phyloP scores from a whole-genome alignment of 2,888 invertebrate species.

The Merodon equestris region DNA sequence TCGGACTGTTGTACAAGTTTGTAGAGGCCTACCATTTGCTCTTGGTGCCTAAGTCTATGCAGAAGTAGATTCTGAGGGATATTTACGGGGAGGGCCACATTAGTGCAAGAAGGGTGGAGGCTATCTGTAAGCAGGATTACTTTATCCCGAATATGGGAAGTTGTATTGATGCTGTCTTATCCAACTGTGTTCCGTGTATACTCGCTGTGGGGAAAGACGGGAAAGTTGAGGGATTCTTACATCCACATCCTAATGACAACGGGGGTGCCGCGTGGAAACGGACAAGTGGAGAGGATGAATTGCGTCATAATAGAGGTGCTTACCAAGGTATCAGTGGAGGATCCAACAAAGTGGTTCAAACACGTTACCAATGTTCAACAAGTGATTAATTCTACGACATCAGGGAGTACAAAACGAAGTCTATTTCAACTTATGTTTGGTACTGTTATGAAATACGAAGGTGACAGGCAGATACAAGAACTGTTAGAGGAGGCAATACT shows the following conservation, averaged over 20 bases:
- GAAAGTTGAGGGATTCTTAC: slow-evolving; percentile 10
- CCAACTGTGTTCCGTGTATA: slow-evolving; percentile 7
- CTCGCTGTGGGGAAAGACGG: background rate
- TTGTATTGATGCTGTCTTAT: slow-evolving; percentile 6
- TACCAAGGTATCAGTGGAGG: slow-evolving; percentile 6
- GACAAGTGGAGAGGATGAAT: too few species aligned
- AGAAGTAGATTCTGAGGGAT: too few species aligned
- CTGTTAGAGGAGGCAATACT: slow-evolving; percentile 11
- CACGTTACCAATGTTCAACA: background rate
- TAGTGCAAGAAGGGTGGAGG: slow-evolving; percentile 1
- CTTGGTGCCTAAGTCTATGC: too few species aligned
- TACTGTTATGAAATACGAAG: slow-evolving; percentile 3
- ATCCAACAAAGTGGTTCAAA: slow-evolving; percentile 5
- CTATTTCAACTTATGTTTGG: background rate
- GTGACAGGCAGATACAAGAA: slow-evolving; percentile 1
- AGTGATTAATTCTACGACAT: slow-evolving; percentile 4
- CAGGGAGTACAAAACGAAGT: too few species aligned
- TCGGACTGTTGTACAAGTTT: too few species aligned
- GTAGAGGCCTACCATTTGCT: too few species aligned
- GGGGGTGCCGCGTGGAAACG: too few species aligned
- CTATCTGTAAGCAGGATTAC: background rate
- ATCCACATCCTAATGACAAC: too few species aligned
- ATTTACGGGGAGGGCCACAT: background rate
- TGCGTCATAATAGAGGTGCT: slow-evolving; percentile 10
- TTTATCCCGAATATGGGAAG: slow-evolving; percentile 6